A percentile compares a stretch with the other conserved stretches of the same genome.
These are phyloP conservation scores for Osmoderma eremita DNA, from an alignment of 2,888 invertebrate genomes.

Conservation along the genomic window DNA sequence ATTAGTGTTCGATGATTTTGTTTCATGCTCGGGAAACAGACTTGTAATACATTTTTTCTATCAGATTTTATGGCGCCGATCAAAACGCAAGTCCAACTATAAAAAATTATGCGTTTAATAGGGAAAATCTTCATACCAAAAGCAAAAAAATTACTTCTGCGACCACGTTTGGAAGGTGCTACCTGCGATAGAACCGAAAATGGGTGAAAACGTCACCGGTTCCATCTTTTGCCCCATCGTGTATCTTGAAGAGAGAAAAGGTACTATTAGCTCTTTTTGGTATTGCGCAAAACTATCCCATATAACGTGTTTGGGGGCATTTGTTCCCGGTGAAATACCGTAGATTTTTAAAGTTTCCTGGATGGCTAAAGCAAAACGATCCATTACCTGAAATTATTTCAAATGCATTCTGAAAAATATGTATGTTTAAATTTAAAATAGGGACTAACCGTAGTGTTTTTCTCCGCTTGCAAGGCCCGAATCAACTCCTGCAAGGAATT, in stretches of 20 bases:
- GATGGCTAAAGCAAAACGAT: constrained; percentile 82
- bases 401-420: too few relatives aligned
- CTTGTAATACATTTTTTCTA: constrained; percentile 71
- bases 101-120: constrained; percentile 25
- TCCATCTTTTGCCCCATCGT: constrained; percentile 59
- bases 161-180: constrained; percentile 80
- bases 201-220: constrained; percentile 66
- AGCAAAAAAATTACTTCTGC: constrained; percentile 67
- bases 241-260: constrained; percentile 77
- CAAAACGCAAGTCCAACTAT: constrained; percentile 77
- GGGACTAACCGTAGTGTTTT: constrained; percentile 71
- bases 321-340: constrained; percentile 72
- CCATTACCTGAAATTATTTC: constrained; percentile 72
- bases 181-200: constrained; percentile 75
- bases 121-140: constrained; percentile 26
- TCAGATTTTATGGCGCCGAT: constrained; percentile 71
- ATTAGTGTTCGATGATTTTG: constrained; percentile 77
- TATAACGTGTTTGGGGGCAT: constrained; percentile 68
- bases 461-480: constrained; percentile 80
- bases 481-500: constrained; percentile 76
- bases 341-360: constrained; percentile 80
- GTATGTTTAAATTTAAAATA: not conserved
- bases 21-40: constrained; percentile 79
- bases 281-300: constrained; percentile 78
- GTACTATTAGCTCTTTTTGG: constrained; percentile 81